phyloP scores from a whole-genome alignment of 2,113 vertebrate species.

The Corythornis madagascariensis region DNA sequence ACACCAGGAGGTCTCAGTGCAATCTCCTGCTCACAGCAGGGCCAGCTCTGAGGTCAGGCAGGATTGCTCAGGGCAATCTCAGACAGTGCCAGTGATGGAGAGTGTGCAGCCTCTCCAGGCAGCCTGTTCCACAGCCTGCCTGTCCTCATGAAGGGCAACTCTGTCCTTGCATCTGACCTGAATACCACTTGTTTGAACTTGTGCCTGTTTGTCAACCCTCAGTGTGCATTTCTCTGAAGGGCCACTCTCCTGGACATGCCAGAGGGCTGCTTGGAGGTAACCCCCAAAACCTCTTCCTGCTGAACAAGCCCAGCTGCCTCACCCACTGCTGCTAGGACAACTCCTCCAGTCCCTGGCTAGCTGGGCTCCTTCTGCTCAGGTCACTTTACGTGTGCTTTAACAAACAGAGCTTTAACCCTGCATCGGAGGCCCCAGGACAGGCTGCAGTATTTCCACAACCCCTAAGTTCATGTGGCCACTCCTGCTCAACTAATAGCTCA shows the following conservation, averaged over 20 bases:
- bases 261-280: neutral
- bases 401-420: neutral
- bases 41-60: neutral
- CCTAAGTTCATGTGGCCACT: neutral
- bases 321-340: neutral
- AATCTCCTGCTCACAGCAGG: conserved; percentile 28
- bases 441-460: neutral
- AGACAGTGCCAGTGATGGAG: neutral
- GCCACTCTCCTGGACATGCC: neutral
- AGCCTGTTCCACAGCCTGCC: neutral
- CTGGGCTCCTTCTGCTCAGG: neutral
- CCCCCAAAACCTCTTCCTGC: neutral
- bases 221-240: neutral
- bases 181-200: neutral
- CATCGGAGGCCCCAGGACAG: neutral
- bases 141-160: neutral
- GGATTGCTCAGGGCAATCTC: neutral
- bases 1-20: neutral
- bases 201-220: neutral
- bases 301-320: neutral
- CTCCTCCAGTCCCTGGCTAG: neutral
- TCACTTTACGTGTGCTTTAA: neutral
- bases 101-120: neutral
- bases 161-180: neutral
- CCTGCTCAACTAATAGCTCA: rapidly evolving